phyloP scores from a whole-genome alignment of 2,888 invertebrate species.

The Mesorhabditis belari region DNA sequence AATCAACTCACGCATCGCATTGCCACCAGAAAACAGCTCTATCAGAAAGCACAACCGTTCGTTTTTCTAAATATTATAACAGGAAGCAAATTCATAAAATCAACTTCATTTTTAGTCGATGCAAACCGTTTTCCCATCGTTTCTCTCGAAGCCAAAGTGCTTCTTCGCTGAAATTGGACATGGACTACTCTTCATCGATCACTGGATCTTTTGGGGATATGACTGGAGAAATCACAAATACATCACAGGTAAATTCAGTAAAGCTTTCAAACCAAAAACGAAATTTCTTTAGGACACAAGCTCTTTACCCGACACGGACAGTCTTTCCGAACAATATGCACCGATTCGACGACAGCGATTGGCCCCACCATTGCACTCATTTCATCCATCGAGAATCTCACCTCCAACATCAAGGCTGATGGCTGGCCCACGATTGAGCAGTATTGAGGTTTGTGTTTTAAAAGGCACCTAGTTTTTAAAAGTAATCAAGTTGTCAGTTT shows the following conservation, averaged over 20 bases:
- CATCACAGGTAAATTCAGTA: not conserved
- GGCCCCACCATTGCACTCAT: not conserved
- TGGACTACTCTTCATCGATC: not conserved
- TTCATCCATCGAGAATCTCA: not conserved
- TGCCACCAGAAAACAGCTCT: not conserved
- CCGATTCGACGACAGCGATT: not conserved
- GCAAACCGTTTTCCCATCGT: not conserved
- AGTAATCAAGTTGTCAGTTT: not conserved
- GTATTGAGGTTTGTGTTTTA: not conserved
- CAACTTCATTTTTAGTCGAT: not conserved
- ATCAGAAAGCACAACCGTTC: not conserved
- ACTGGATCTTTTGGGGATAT: not conserved
- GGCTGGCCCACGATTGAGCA: not conserved
- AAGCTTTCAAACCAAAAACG: not conserved
- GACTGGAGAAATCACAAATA: not conserved
- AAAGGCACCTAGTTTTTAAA: no score
- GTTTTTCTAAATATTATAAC: not conserved
- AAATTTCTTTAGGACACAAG: not conserved
- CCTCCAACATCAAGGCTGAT: not conserved
- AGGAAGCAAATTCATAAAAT: not conserved
- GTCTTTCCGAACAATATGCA: not conserved
- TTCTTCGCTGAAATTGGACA: not conserved
- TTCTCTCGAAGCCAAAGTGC: not conserved
- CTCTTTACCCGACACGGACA: not conserved
- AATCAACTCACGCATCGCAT: not conserved